These are phyloP conservation scores for Sprattus sprattus DNA, from an alignment of 2,113 vertebrate genomes.

Conservation along the genomic window DNA sequence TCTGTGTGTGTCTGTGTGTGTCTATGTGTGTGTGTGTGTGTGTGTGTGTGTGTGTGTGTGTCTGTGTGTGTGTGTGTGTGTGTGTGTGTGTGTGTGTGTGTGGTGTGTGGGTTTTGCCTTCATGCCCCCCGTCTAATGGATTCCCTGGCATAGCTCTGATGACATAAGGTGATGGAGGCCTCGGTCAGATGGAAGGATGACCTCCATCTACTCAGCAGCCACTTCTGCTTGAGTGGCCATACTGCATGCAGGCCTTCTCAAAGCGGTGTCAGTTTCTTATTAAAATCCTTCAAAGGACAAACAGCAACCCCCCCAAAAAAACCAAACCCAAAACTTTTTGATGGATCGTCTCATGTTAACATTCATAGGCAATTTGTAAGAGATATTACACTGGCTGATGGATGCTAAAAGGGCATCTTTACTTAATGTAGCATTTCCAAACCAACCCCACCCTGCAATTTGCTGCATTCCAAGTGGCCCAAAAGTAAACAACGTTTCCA, in stretches of 20 bases:
- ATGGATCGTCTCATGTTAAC: background rate
- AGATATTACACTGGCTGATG: background rate
- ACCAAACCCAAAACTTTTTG: background rate
- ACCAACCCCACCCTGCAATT: background rate
- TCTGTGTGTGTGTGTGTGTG: background rate
- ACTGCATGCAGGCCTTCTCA: background rate
- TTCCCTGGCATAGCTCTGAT: background rate
- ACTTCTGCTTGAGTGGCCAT: background rate
- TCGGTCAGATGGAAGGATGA: background rate
- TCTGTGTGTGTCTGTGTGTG: slow-evolving; percentile 37
- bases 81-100: background rate
- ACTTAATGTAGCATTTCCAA: background rate
- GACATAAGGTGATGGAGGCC: background rate
- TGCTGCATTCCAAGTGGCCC: background rate
- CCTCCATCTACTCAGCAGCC: background rate
- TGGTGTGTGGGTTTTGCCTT: background rate
- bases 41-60: background rate
- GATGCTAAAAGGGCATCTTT: background rate
- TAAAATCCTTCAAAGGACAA: background rate
- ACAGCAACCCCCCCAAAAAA: background rate
- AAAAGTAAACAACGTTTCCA: background rate
- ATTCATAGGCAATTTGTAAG: background rate
- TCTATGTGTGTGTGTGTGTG: background rate
- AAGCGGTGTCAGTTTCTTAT: background rate
- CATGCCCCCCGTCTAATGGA: background rate